Evolutionary conservation across 2,113 vertebrate species (phyloP).

Genomic region (Coptodon rendalli): DNA sequence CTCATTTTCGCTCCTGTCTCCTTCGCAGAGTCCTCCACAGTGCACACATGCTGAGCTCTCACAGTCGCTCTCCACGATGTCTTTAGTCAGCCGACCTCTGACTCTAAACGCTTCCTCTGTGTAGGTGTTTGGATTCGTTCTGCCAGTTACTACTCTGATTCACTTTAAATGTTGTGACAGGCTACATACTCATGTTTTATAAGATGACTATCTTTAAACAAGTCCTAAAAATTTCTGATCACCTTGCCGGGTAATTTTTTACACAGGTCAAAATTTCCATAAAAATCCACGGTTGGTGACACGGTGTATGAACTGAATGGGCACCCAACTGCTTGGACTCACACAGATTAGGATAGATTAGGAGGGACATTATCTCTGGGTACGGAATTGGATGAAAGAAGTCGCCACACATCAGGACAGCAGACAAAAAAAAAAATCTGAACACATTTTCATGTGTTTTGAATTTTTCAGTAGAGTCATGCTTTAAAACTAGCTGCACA

Average conservation of each 20-base stretch:
- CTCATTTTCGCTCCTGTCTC: background rate
- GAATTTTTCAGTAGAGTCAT: background rate
- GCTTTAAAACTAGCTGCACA: background rate
- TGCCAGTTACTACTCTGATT: background rate
- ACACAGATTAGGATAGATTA: background rate
- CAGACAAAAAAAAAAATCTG: background rate
- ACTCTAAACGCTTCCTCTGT: background rate
- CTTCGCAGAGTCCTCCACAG: background rate
- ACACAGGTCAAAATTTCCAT: background rate
- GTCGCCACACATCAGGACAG: background rate
- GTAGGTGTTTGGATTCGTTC: background rate
- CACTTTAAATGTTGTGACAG: background rate
- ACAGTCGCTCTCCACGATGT: background rate
- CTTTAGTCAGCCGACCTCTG: background rate
- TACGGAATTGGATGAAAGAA: background rate
- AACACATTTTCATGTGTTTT: background rate
- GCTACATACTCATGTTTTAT: background rate
- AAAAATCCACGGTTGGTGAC: background rate
- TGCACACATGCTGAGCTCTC: background rate
- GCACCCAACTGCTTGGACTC: background rate
- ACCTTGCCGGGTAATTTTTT: background rate
- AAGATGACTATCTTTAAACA: background rate
- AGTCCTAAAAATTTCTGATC: background rate
- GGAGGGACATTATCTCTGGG: background rate
- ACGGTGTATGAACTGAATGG: background rate